phyloP scores from a whole-genome alignment of 2,113 vertebrate species.

The Hyla sarda region DNA sequence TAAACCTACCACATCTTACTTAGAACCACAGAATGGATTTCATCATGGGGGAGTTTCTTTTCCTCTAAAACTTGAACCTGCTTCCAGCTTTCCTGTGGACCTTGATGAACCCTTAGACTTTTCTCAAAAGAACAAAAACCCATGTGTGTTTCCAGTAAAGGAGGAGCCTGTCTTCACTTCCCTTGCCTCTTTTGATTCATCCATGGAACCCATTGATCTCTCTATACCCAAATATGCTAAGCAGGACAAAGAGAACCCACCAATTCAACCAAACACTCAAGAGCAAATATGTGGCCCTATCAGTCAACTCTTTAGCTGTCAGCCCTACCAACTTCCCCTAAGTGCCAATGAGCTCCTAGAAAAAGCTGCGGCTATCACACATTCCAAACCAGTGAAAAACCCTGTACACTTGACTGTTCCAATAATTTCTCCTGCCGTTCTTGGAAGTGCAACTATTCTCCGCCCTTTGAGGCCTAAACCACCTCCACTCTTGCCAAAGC shows the following conservation, averaged over 20 bases:
- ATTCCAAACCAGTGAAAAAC: slow-evolving; percentile 73
- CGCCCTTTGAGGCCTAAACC: slow-evolving; percentile 86
- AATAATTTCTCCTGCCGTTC: slow-evolving; percentile 73
- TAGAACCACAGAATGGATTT: slow-evolving; percentile 73
- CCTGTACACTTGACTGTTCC: slow-evolving; percentile 81
- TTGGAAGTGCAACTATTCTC: slow-evolving; percentile 68
- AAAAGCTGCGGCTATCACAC: slow-evolving; percentile 63
- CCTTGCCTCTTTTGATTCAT: slow-evolving; percentile 73
- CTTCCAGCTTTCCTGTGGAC: slow-evolving; percentile 72
- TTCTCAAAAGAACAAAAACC: slow-evolving; percentile 82
- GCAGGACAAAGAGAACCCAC: slow-evolving; percentile 73
- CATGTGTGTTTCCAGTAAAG: slow-evolving; percentile 78
- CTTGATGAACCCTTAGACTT: slow-evolving; percentile 93
- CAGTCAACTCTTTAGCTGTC: slow-evolving; percentile 66
- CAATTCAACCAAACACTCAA: slow-evolving; percentile 72
- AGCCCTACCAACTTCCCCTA: slow-evolving; percentile 65
- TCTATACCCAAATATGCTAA: slow-evolving; percentile 85
- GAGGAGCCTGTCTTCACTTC: slow-evolving; percentile 75
- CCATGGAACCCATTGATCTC: slow-evolving; percentile 91
- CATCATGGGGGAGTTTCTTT: slow-evolving; percentile 46
- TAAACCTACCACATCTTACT: slow-evolving; percentile 70
- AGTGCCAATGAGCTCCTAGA: slow-evolving; percentile 70
- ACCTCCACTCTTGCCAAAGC: slow-evolving; percentile 91
- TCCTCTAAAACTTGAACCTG: slow-evolving; percentile 82
- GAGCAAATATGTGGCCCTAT: slow-evolving; percentile 63